phyloP scores from a whole-genome alignment of 1,140 invertebrate species.

The Brachionus paranguensis region DNA sequence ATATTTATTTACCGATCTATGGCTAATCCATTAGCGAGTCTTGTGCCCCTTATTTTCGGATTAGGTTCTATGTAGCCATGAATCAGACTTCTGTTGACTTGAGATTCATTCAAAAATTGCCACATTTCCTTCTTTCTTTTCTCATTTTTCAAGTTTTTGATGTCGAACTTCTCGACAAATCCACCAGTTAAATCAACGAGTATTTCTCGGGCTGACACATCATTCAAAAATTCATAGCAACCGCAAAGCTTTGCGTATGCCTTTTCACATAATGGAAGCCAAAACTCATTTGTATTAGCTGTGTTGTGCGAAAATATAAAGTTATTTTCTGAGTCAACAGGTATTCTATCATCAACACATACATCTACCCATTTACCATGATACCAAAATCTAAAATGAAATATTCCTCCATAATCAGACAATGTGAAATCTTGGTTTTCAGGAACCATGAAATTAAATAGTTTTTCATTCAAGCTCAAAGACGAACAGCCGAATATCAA shows the following conservation, averaged over 20 bases:
- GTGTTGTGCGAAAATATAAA: constrained; percentile 54
- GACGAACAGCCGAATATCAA: constrained; percentile 65
- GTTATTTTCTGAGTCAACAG: constrained; percentile 42
- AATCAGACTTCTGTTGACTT: constrained; percentile 85
- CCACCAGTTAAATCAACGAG: constrained; percentile 60
- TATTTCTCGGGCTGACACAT: constrained; percentile 57
- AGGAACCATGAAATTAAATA: constrained; percentile 65
- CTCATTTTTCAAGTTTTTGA: constrained; percentile 33
- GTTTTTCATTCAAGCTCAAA: constrained; percentile 63
- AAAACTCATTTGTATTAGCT: constrained; percentile 56
- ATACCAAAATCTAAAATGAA: constrained; percentile 57
- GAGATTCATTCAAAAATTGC: constrained; percentile 81
- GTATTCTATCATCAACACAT: constrained; percentile 57
- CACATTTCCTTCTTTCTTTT: constrained; percentile 49
- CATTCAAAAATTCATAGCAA: constrained; percentile 51
- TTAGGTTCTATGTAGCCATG: constrained; percentile 84
- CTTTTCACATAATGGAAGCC: constrained; percentile 58
- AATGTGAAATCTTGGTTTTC: constrained; percentile 65
- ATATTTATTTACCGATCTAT: constrained; percentile 75
- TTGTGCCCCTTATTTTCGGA: constrained; percentile 66
- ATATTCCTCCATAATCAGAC: constrained; percentile 45
- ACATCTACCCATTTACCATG: constrained; percentile 58
- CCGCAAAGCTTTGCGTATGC: constrained; percentile 56
- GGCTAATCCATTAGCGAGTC: constrained; percentile 77
- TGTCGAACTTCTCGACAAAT: constrained; percentile 43